A percentile compares a stretch with the other conserved stretches of the same genome.
Conservation (phyloP, 2,113 vertebrate species). For the Tachysurus fulvidraco region DNA sequence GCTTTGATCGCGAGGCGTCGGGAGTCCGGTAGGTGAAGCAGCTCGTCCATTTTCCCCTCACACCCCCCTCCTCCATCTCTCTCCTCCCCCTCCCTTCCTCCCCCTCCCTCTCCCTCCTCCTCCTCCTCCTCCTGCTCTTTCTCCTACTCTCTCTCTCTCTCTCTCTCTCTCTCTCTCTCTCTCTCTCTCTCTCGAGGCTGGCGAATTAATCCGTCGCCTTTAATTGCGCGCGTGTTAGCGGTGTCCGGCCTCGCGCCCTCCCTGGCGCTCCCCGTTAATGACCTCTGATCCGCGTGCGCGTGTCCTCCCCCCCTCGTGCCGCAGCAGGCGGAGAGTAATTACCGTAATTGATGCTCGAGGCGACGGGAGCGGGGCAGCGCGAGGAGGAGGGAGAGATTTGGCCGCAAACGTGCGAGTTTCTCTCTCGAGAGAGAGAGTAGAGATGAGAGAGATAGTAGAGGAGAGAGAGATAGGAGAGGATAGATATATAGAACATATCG, state of each 20-base stretch:
- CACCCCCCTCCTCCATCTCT: conserved; percentile 8
- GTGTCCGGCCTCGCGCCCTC: conserved; percentile 58
- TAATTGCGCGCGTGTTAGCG: conserved; percentile 47
- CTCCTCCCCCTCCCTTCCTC: conserved; percentile 25
- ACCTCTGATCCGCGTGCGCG: conserved; percentile 53
- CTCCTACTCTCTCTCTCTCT: conserved; percentile 54
- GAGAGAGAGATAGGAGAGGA: too few relatives aligned
- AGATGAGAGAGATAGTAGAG: too few relatives aligned
- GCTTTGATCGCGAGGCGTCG: conserved; percentile 51
- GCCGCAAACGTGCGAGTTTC: conserved; percentile 65
- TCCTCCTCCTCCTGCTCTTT: conserved; percentile 48
- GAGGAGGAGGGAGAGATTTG: conserved; percentile 48
- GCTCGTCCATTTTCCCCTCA: conserved; percentile 54
- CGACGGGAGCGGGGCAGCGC: conserved; percentile 47
- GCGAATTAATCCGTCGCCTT: conserved; percentile 64
- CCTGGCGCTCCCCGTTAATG: conserved; percentile 48
- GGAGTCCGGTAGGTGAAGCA: conserved; percentile 62
- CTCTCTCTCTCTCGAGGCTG: conserved; percentile 53
- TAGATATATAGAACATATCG: too few relatives aligned
- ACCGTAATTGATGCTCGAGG: conserved; percentile 60
- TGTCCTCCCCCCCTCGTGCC: conserved; percentile 33
- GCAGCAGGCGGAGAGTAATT: conserved; percentile 59
- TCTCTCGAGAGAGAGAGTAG: too few relatives aligned
- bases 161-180: conserved; percentile 46
- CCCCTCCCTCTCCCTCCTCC: conserved; percentile 56